phyloP scores from a whole-genome alignment of 2,113 vertebrate species.

The Cyprinodon variegatus region DNA sequence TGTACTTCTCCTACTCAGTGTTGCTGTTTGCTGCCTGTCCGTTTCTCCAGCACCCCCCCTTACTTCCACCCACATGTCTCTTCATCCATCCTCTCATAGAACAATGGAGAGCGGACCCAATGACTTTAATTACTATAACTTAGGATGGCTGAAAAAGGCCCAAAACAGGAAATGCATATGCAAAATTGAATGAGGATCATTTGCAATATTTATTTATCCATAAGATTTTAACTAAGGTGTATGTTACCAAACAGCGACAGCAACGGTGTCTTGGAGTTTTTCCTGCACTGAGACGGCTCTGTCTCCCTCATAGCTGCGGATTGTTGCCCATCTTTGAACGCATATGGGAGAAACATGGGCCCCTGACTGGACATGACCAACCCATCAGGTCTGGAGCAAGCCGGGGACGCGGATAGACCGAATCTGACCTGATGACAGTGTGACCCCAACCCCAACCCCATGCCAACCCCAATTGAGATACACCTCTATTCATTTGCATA shows the following conservation, averaged over 20 bases:
- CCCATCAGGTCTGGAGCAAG: too few species aligned
- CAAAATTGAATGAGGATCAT: not conserved
- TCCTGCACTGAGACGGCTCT: slow-evolving; percentile 8
- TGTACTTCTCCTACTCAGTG: slow-evolving; percentile 55
- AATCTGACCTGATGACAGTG: too few species aligned
- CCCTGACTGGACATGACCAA: too few species aligned
- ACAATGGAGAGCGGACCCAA: slow-evolving; percentile 51
- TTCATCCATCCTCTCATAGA: slow-evolving; percentile 62
- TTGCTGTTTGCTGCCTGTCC: slow-evolving; percentile 55
- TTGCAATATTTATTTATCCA: slow-evolving; percentile 5
- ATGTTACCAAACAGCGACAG: slow-evolving; percentile 22
- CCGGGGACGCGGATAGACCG: too few species aligned
- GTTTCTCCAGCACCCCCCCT: slow-evolving; percentile 44
- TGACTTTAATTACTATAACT: slow-evolving; percentile 51
- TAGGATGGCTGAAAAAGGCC: slow-evolving; percentile 3
- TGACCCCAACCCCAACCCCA: too few species aligned
- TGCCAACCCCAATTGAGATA: too few species aligned
- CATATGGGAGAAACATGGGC: slow-evolving; percentile 36
- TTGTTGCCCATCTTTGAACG: slow-evolving; percentile 13
- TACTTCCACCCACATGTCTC: slow-evolving; percentile 68
- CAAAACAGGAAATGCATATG: slow-evolving; percentile 9
- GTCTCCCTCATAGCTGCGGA: slow-evolving; percentile 12
- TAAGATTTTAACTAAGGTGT: slow-evolving; percentile 26
- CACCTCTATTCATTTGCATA: too few species aligned
- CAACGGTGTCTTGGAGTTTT: slow-evolving; percentile 25